A percentile compares a stretch with the other conserved stretches of the same genome.
These are phyloP conservation scores for Pheosia tremula DNA, from an alignment of 2,888 invertebrate genomes.

Conservation along the genomic window DNA sequence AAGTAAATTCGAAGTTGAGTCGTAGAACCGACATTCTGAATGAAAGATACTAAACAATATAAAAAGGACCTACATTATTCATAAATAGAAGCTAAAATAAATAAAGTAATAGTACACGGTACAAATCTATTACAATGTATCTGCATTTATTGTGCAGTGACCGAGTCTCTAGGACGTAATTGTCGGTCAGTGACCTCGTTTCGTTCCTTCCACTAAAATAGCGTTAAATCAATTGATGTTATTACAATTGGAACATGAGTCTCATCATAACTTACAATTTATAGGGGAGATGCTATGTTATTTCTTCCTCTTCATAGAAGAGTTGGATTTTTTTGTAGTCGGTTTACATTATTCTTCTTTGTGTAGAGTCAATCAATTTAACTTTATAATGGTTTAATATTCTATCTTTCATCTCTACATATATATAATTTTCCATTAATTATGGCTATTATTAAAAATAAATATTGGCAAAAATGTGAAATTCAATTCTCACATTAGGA, in stretches of 20 bases:
- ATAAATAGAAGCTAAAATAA: too few relatives aligned
- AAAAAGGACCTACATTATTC: too few relatives aligned
- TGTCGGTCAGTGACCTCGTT: constrained; percentile 81
- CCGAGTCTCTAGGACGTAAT: constrained; percentile 74
- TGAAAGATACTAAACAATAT: neutral
- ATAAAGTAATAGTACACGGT: neutral
- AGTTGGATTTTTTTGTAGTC: too few relatives aligned
- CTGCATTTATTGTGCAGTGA: constrained; percentile 39
- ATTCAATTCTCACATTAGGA: neutral
- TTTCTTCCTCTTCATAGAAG: neutral
- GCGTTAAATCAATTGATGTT: constrained; percentile 83
- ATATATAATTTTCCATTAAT: neutral
- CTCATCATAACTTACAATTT: constrained; percentile 67
- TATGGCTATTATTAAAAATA: neutral
- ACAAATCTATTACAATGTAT: constrained; percentile 40
- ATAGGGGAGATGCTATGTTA: constrained; percentile 45
- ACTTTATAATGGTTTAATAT: too few relatives aligned
- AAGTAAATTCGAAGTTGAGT: too few relatives aligned
- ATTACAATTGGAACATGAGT: constrained; percentile 80
- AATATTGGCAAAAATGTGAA: neutral
- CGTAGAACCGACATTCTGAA: neutral
- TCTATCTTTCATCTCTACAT: neutral
- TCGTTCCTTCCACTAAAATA: constrained; percentile 81
- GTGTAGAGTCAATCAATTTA: too few relatives aligned
- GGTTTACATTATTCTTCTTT: too few relatives aligned